Evolutionary conservation across 2,888 invertebrate species (phyloP).

Genomic region (Troides aeacus): DNA sequence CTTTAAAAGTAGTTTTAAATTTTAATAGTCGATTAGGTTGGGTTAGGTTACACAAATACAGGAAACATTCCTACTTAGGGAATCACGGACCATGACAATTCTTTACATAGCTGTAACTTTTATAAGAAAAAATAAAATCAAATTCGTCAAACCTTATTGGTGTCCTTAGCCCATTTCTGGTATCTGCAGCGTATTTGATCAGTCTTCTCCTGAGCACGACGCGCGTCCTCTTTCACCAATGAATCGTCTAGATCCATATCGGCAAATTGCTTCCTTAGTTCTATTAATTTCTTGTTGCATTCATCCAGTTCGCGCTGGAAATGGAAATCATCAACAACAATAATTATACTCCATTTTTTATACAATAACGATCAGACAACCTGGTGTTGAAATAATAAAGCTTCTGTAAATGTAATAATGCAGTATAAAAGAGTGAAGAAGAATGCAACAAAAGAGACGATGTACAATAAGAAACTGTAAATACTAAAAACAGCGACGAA

Average conservation of each 20-base stretch:
- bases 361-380: not conserved
- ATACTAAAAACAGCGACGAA: too few relatives aligned
- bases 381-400: not conserved
- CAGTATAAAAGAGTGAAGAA: too few relatives aligned
- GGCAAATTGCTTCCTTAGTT: constrained; percentile 39
- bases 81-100: too few relatives aligned
- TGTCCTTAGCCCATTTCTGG: constrained; percentile 48
- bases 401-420: too few relatives aligned
- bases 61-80: too few relatives aligned
- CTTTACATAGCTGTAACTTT: too few relatives aligned
- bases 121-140: too few relatives aligned
- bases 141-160: constrained; percentile 45
- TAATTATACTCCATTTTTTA: not conserved
- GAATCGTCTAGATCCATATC: constrained; percentile 41
- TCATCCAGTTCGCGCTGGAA: constrained; percentile 53
- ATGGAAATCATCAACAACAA: not conserved
- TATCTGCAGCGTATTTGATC: constrained; percentile 56
- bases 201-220: constrained; percentile 38
- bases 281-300: constrained; percentile 55
- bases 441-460: too few relatives aligned
- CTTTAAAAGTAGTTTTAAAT: too few relatives aligned
- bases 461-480: too few relatives aligned
- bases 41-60: too few relatives aligned
- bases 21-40: too few relatives aligned
- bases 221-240: constrained; percentile 37